Evolutionary conservation across 2,113 vertebrate species (phyloP), one percentile per base, ranked within the genome.

Genomic region (Damaliscus lunatus): DNA sequence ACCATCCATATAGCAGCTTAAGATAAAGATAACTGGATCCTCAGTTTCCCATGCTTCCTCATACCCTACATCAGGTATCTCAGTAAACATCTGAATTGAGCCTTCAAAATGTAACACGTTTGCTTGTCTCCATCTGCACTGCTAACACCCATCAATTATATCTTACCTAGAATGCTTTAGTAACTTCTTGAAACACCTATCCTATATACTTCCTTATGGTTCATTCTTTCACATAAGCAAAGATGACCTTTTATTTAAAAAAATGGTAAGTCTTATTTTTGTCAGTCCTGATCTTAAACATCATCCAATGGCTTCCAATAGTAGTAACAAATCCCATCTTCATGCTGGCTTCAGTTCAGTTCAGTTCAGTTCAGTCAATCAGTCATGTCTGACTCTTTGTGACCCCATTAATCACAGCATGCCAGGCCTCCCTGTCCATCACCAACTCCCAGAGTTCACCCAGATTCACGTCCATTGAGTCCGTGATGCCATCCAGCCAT

Each of bases 321-420:
- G 5, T 19, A 82, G 5, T 57, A 15, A 31, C 27, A 93, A 83
- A 67, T 46, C 13, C 33, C 10, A 55, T 50, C 31, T 16, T 82
- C 62, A 19, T 0, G 5, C 25, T 59, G 3, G 7, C 3, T 46
- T 82, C 59, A 62, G 59, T 33, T 62, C 29, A 15, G 60, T 33
- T 60, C 59, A 60, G 59, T 31, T 31, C 60, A 31, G 13, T 15
- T 62, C 14, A 59, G 59, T 60, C 5, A 7, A 0, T 62, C 29
- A 62, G 60, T 33, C 60, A 0, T 33, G 14, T 62, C 60, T 3
- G 29, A 33, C 6, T 62, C 29, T 33, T 33, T 62, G 60, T 6
- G 0, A 31, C 60, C 29, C 60, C 60, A 62, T 15, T 6, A 31
- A 31, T 62, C 0, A 0, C 60, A 62, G 60, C 60, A 62, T 1